A percentile compares a stretch with the other conserved stretches of the same genome.
phyloP scores from a whole-genome alignment of 2,888 invertebrate species.

The Gymnoscelis rufifasciata region DNA sequence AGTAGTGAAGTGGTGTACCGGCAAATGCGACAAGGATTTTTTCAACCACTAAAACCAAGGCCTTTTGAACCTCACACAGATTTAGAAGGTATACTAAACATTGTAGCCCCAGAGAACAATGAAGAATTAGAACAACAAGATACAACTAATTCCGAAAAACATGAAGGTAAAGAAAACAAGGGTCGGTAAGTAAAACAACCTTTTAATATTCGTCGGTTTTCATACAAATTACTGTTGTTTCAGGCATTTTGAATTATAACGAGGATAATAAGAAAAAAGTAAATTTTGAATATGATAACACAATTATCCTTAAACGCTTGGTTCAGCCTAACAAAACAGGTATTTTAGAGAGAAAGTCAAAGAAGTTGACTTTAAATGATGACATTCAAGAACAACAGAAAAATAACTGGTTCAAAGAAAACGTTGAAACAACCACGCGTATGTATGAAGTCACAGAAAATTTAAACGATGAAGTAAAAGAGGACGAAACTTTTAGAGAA shows the following conservation, averaged over 20 bases:
- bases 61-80: constrained; percentile 15
- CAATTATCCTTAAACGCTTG: neutral
- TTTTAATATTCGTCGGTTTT: neutral
- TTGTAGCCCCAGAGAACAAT: neutral
- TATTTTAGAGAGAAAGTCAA: constrained; percentile 14
- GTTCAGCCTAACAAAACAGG: neutral
- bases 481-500: constrained; percentile 11
- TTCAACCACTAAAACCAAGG: neutral
- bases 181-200: neutral
- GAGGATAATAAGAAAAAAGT: neutral
- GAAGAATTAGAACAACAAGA: neutral
- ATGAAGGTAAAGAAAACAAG: constrained; percentile 12
- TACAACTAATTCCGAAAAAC: neutral
- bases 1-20: constrained; percentile 19
- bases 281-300: neutral
- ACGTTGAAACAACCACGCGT: constrained; percentile 3
- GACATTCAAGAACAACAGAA: neutral
- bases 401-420: neutral
- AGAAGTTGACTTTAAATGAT: constrained; percentile 13
- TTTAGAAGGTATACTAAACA: constrained; percentile 5
- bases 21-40: constrained; percentile 15
- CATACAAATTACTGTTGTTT: constrained; percentile 4
- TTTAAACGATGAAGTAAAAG: constrained; percentile 6
- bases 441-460: constrained; percentile 47
- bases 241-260: constrained; percentile 3